Percentiles rank a stretch among this genome's conserved stretches.
These are phyloP conservation scores for Trachymyrmex septentrionalis DNA, from an alignment of 1,140 invertebrate species.

Conservation along the genomic window DNA sequence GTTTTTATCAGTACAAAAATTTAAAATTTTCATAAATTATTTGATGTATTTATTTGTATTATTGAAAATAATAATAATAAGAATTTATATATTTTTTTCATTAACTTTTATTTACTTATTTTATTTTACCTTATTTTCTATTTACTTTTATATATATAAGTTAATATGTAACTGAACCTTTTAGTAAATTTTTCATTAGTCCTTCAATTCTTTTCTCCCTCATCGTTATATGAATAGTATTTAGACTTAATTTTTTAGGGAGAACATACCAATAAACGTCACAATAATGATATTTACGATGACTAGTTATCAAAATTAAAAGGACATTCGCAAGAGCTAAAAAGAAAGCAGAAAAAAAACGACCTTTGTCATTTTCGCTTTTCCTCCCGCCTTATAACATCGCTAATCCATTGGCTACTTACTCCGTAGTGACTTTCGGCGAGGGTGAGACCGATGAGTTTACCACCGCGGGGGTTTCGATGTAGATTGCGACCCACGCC, in stretches of 20 bases:
- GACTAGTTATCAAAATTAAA: conserved; percentile 81
- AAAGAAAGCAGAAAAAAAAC: conserved; percentile 54
- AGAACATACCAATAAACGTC: conserved; percentile 53
- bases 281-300: conserved; percentile 77
- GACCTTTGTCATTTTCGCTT: conserved; percentile 26
- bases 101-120: background rate
- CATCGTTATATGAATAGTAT: background rate
- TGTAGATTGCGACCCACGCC: conserved; percentile 78
- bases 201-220: background rate
- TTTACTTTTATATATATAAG: background rate
- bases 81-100: background rate
- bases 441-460: conserved; percentile 42
- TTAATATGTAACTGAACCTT: background rate
- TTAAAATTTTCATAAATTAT: conserved; percentile 11
- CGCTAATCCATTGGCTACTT: conserved; percentile 80
- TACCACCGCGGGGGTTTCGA: conserved; percentile 76
- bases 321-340: conserved; percentile 72
- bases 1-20: background rate
- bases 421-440: conserved; percentile 42
- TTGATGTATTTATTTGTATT: background rate
- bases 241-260: background rate
- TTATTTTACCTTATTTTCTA: too few relatives aligned
- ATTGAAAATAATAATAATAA: background rate
- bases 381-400: conserved; percentile 72
- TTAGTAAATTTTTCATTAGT: background rate